These are phyloP conservation scores for Anguilla pacifica DNA, from an alignment of 2,797 vertebrate genomes.

Conservation along the genomic window DNA sequence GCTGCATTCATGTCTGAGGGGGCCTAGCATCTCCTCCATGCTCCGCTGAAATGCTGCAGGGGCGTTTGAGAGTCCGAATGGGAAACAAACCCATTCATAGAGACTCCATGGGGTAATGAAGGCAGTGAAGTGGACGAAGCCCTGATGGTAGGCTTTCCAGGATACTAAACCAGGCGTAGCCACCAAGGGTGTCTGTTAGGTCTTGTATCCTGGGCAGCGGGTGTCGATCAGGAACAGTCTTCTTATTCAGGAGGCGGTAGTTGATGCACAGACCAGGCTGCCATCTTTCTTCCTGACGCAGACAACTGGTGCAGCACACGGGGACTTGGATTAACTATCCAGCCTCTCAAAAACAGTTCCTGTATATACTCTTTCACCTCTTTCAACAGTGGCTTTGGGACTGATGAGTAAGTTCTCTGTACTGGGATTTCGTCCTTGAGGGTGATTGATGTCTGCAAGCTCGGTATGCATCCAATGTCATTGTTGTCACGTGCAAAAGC, in stretches of 20 bases:
- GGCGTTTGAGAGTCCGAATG: constrained; percentile 37
- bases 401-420: constrained; percentile 21
- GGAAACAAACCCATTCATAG: constrained; percentile 29
- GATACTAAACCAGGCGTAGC: constrained; percentile 39
- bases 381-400: constrained; percentile 21
- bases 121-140: constrained; percentile 19
- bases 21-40: constrained; percentile 26
- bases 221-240: constrained; percentile 36
- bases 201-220: constrained; percentile 41
- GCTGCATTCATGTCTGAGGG: constrained; percentile 27
- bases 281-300: constrained; percentile 3
- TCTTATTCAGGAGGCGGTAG: constrained; percentile 34
- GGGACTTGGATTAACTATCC: constrained; percentile 12
- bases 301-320: background rate
- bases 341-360: constrained; percentile 9
- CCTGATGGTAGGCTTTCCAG: constrained; percentile 34
- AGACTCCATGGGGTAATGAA: constrained; percentile 33
- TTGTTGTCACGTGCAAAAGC: constrained; percentile 16
- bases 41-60: constrained; percentile 39
- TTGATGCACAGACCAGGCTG: constrained; percentile 25
- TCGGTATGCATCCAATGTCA: constrained; percentile 32
- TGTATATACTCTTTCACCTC: constrained; percentile 31
- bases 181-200: constrained; percentile 35
- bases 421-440: constrained; percentile 29
- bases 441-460: constrained; percentile 21